Base-by-base conservation (phyloP, 2,888 invertebrate genomes). In the Lepetodrilus schrolli region DNA sequence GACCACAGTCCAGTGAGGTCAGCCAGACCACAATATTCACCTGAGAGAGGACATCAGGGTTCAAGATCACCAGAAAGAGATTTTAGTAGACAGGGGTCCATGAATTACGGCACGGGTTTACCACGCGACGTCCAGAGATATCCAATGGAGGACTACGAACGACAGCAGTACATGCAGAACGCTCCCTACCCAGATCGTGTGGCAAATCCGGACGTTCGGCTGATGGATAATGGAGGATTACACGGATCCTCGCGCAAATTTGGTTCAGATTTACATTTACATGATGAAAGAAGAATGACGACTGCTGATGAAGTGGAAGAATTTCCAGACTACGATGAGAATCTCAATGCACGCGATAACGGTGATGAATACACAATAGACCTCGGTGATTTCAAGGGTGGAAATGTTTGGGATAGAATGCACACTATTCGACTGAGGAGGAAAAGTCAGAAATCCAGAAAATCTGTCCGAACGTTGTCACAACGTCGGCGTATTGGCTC, bases 401-500 rank as follows among this genome's bases (percentile, higher is more conserved):
- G 47, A 10, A 43, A 26, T 21, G 47, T 68, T 7, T 68, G 68
- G 68, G 43, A 68, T 13, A 47, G 26, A 26, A 23, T 68, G 23
- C 68, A 68, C 30, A 68, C 68, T 23, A 47, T 68, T 7, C 47
- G 68, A 23, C 47, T 68, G n/a, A 20, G 68, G 13, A 68, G 47
- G 21, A 68, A 68, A 30, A 68, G 68, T 26, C 38, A 47, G 5
- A 68, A 68, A 26, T 30, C 58, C 8, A 5, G 58, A 13, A 58
- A 58, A 34, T 4, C 30, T 34, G 58, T 34, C 5, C 10, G 30
- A 10, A 66, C 37, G 2, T 38, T 66, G 66, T 38, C 72, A 7
- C 66, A 70, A 34, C 70, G 69, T 21, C 65, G 30, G 50, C 72
- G 74, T 30, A n/a, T n/a, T n/a, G 76, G 76, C 13, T 51, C 72